These are phyloP conservation scores for Melopsittacus undulatus DNA, from an alignment of 2,797 vertebrate species.

Conservation along the genomic window DNA sequence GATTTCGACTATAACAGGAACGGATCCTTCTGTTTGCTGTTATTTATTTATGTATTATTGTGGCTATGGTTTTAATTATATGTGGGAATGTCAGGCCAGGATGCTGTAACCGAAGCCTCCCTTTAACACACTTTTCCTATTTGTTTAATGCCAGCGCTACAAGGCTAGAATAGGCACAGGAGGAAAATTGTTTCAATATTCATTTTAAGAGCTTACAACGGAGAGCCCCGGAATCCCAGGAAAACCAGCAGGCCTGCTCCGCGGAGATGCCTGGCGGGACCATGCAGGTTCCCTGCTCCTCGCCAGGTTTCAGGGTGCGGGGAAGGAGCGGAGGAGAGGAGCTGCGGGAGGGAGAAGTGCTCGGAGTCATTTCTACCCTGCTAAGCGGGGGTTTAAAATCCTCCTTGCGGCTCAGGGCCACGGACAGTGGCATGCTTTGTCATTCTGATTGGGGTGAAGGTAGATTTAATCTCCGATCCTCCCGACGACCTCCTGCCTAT, in stretches of 20 bases:
- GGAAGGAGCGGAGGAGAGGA: not conserved
- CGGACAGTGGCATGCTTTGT: not conserved
- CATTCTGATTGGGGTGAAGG: not conserved
- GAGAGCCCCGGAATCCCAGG: constrained; percentile 22
- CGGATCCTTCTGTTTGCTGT: constrained; percentile 43
- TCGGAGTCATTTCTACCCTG: not conserved
- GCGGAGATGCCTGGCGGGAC: not conserved
- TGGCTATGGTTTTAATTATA: constrained; percentile 60
- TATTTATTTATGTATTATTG: constrained; percentile 43
- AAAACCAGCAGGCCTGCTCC: constrained; percentile 8
- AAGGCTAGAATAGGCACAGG: constrained; percentile 22
- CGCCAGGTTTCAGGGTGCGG: not conserved
- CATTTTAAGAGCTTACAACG: constrained; percentile 13
- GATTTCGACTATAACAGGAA: constrained; percentile 51
- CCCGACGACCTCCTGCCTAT: not conserved
- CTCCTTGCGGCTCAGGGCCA: not conserved
- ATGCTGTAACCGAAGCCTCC: constrained; percentile 20
- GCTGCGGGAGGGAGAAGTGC: not conserved
- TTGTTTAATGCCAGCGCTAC: constrained; percentile 27
- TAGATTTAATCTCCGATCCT: constrained; percentile 6
- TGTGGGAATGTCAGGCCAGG: constrained; percentile 47
- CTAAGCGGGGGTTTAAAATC: not conserved
- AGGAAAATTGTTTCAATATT: constrained; percentile 46
- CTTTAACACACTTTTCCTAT: constrained; percentile 44
- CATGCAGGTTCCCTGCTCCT: not conserved